Conservation (phyloP, 2,888 invertebrate genomes). For the Drosophila suboccidentalis region DNA sequence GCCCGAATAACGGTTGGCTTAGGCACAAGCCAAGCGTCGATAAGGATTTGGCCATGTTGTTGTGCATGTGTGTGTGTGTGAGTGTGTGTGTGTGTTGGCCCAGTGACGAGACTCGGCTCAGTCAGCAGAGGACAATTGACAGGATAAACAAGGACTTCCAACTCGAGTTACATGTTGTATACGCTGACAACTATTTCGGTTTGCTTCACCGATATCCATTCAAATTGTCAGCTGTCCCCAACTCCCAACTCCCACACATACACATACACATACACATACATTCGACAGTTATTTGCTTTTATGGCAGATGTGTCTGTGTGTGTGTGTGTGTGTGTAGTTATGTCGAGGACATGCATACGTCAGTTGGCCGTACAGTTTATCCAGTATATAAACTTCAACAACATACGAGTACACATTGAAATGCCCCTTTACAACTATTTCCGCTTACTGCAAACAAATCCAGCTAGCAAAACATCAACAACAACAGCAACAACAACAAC, state of each 20-base stretch:
- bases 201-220: slow-evolving; percentile 61
- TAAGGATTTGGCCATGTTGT: slow-evolving; percentile 40
- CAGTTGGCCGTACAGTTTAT: slow-evolving; percentile 77
- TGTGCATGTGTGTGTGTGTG: slow-evolving; percentile 13
- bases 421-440: slow-evolving; percentile 68
- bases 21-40: slow-evolving; percentile 18
- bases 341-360: slow-evolving; percentile 70
- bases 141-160: slow-evolving; percentile 54
- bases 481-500: slow-evolving; percentile 38
- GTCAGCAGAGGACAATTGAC: slow-evolving; percentile 54
- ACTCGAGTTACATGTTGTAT: slow-evolving; percentile 45
- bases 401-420: slow-evolving; percentile 30
- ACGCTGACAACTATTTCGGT: slow-evolving; percentile 62
- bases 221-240: slow-evolving; percentile 40
- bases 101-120: slow-evolving; percentile 18
- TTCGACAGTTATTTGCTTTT: slow-evolving; percentile 78
- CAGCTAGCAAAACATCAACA: slow-evolving; percentile 65
- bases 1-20: slow-evolving; percentile 24
- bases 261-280: too few relatives aligned
- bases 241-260: slow-evolving; percentile 1
- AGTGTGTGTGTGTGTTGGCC: slow-evolving; percentile 13
- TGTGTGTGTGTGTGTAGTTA: slow-evolving; percentile 20
- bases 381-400: slow-evolving; percentile 75
- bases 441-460: slow-evolving; percentile 79
- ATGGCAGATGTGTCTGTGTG: slow-evolving; percentile 55